A percentile compares a stretch with the other conserved stretches of the same genome.
phyloP scores from a whole-genome alignment of 2,888 invertebrate species.

The Incurvaria masculella region DNA sequence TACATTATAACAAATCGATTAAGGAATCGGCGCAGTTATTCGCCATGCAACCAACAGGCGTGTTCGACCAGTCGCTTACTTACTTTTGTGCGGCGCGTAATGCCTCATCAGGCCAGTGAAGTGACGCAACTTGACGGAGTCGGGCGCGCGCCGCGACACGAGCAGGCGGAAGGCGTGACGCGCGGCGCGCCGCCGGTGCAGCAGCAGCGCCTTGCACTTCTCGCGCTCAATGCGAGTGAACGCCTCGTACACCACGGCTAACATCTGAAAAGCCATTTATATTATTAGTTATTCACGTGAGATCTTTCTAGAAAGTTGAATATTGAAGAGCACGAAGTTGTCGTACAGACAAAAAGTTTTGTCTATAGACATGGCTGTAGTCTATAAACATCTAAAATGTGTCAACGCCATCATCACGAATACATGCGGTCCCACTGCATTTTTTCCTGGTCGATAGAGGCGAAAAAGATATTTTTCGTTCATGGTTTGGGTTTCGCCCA shows the following conservation, averaged over 20 bases:
- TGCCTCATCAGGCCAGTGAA: slow-evolving; percentile 79
- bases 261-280: slow-evolving; percentile 55
- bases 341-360: no score
- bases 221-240: slow-evolving; percentile 84
- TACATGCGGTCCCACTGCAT: neutral
- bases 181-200: slow-evolving; percentile 80
- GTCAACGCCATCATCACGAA: no score
- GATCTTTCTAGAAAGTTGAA: neutral
- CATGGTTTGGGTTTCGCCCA: no score
- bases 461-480: no score
- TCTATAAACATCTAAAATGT: no score
- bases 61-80: no score
- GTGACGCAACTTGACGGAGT: slow-evolving; percentile 66
- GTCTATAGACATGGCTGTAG: no score
- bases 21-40: no score
- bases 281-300: neutral
- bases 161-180: slow-evolving; percentile 77
- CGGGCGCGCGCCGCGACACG: slow-evolving; percentile 71
- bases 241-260: slow-evolving; percentile 88
- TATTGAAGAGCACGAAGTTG: neutral
- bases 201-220: slow-evolving; percentile 76
- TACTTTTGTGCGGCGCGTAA: slow-evolving; percentile 70
- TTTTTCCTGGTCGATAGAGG: no score
- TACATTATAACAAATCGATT: no score
- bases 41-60: no score